Evolutionary conservation across 1,140 invertebrate genomes (phyloP).

Genomic region (Hesperophylax magnus): DNA sequence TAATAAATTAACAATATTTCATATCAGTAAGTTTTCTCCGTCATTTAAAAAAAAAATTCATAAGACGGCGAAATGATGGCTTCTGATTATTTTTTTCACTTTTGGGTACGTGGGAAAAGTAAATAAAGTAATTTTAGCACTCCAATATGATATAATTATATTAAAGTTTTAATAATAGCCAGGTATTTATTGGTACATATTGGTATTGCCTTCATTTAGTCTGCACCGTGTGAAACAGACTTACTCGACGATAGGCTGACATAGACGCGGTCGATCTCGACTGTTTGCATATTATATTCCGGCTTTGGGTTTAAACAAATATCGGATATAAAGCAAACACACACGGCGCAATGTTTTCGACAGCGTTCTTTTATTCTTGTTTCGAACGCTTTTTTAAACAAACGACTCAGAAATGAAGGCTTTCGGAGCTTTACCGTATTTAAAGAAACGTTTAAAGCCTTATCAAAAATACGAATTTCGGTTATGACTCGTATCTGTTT

Average conservation of each 20-base stretch:
- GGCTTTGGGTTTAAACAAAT: slow-evolving; percentile 23
- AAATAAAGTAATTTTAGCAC: too few relatives aligned
- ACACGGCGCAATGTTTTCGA: slow-evolving; percentile 7
- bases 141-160: too few relatives aligned
- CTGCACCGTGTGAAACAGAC: neutral
- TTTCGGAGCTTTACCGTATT: neutral
- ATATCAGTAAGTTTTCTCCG: too few relatives aligned
- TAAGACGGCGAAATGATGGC: too few relatives aligned
- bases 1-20: too few relatives aligned
- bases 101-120: too few relatives aligned
- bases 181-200: neutral
- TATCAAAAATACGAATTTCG: too few relatives aligned
- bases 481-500: too few relatives aligned
- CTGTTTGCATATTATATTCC: slow-evolving; percentile 26
- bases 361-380: slow-evolving; percentile 13
- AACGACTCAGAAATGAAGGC: neutral
- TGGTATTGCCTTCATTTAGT: too few relatives aligned
- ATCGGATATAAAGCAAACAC: slow-evolving; percentile 7
- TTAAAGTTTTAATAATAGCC: too few relatives aligned
- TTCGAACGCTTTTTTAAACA: slow-evolving; percentile 24
- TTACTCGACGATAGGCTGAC: neutral
- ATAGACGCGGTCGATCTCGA: neutral
- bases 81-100: too few relatives aligned
- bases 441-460: neutral
- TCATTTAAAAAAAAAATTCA: too few relatives aligned